Percentiles rank a stretch among this genome's conserved stretches.
Evolutionary conservation across 2,113 vertebrate species (phyloP).

Genomic region (Eurypyga helias): DNA sequence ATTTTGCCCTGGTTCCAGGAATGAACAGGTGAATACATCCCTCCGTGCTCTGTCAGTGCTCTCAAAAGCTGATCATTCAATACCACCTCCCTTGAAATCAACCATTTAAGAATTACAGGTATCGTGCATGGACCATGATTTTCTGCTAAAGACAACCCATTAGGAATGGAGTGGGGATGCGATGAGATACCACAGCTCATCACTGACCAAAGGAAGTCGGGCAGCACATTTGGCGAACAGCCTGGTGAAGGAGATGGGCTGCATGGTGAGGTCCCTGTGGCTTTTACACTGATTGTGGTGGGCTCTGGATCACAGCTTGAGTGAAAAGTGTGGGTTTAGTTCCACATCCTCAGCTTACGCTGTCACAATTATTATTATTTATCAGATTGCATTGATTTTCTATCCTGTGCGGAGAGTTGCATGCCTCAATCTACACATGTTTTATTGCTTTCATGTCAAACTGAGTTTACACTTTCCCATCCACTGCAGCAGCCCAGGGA

Average conservation of each 20-base stretch:
- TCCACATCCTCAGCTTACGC: too few species aligned
- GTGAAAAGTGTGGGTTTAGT: not conserved
- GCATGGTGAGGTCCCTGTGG: not conserved
- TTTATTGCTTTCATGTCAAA: not conserved
- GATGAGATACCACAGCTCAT: fast-evolving
- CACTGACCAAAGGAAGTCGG: not conserved
- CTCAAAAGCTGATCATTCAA: not conserved
- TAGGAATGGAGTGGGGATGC: not conserved
- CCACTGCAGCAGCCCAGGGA: not conserved
- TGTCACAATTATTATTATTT: not conserved
- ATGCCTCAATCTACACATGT: fast-evolving
- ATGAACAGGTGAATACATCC: fast-evolving
- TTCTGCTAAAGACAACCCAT: not conserved
- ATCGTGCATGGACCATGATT: not conserved
- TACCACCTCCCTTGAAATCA: not conserved
- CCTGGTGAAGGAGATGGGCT: not conserved
- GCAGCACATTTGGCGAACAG: fast-evolving
- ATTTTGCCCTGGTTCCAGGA: not conserved
- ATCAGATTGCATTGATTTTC: not conserved
- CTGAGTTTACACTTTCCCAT: not conserved
- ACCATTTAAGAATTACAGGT: not conserved
- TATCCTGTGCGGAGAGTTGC: fast-evolving
- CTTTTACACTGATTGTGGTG: not conserved
- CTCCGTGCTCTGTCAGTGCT: fast-evolving
- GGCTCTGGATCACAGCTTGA: not conserved